Base-by-base conservation (phyloP, 1,140 invertebrate species). In the Zophobas morio region DNA sequence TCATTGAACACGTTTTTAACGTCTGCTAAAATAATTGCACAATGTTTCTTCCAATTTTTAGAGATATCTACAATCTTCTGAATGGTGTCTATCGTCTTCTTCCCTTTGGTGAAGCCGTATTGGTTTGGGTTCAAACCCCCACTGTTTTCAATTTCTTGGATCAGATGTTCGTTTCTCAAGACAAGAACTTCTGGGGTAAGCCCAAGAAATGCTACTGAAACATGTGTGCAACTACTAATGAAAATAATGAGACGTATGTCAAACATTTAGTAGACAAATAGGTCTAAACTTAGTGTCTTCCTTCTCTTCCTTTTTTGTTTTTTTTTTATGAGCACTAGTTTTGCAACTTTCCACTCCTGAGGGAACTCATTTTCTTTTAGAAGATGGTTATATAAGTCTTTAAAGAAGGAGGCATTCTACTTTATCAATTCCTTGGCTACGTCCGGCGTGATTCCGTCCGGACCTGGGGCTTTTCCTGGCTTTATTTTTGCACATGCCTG, bases 71-170 rank as follows among this genome's bases (percentile, higher is more conserved):
- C 20, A 20, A 20, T 20, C 20, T 20, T 20, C 20, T 20, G 20
- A 20, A 20, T 20, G 20, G 20, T 20, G 20, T 6, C 77, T 77
- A 36, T 76, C 70, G 79, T 76, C 2, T 47, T 76, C 36, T 54
- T 70, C n/a, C 74, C 77, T 46, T 63, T 33, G 33, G 74, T 20
- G 46, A 76, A 72, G 6, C 66, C 74, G 74, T 46, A 70, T 49
- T 70, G 36, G 32, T 32, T 57, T 32, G 56, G 1, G 8, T 36
- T 6, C 5, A 78, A 49, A 6, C 39, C 37, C 20, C 20, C 34
- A 5, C 20, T 40, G n/a, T n/a, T 8, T 40, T 6, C 53, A 42
- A 20, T 53, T 8, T 32, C 37, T n/a, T 36, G 32, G 60, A 78
- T 3, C 20, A 56, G 33, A 36, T 70, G 46, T 34, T 76, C 74